Conservation (phyloP, 2,888 invertebrate genomes). For the Hofmannophila pseudospretella region DNA sequence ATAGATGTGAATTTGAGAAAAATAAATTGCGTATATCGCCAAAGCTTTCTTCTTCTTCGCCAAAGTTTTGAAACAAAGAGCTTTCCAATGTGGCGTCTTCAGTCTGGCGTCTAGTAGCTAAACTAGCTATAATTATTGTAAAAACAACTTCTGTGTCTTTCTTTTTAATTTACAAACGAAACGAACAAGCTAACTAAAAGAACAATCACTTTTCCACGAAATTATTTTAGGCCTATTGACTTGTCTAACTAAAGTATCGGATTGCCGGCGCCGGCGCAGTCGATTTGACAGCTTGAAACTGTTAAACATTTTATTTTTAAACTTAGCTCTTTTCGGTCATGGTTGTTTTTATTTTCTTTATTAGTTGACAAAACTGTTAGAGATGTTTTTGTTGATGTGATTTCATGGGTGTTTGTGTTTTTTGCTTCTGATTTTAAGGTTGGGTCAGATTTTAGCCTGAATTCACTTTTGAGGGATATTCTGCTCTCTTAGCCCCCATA, state of each 20-base stretch:
- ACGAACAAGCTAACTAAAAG: not conserved
- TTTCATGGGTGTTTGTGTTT: too few relatives aligned
- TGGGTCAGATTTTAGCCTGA: too few relatives aligned
- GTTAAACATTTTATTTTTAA: conserved; percentile 38
- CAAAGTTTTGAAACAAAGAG: too few relatives aligned
- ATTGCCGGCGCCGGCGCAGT: conserved; percentile 59
- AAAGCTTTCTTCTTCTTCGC: too few relatives aligned
- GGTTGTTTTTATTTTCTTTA: conserved; percentile 37
- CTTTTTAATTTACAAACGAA: not conserved
- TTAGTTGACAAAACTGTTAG: conserved; percentile 50
- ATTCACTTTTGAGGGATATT: too few relatives aligned
- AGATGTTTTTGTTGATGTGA: conserved; percentile 21
- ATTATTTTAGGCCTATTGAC: conserved; percentile 57
- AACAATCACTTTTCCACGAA: conserved; percentile 4
- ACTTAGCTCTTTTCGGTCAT: conserved; percentile 45
- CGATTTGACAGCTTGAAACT: conserved; percentile 59
- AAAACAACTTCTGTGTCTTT: not conserved
- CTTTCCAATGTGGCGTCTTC: too few relatives aligned
- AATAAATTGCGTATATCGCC: too few relatives aligned
- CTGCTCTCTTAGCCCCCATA: too few relatives aligned
- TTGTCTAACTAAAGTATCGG: conserved; percentile 24
- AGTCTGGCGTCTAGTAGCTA: too few relatives aligned
- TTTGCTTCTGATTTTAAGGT: too few relatives aligned
- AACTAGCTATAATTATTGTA: too few relatives aligned
- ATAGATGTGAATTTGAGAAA: too few relatives aligned